Evolutionary conservation across 1,140 invertebrate genomes (phyloP), one percentile per base, ranked within the genome.

Genomic region (Conopomorpha cramerella): DNA sequence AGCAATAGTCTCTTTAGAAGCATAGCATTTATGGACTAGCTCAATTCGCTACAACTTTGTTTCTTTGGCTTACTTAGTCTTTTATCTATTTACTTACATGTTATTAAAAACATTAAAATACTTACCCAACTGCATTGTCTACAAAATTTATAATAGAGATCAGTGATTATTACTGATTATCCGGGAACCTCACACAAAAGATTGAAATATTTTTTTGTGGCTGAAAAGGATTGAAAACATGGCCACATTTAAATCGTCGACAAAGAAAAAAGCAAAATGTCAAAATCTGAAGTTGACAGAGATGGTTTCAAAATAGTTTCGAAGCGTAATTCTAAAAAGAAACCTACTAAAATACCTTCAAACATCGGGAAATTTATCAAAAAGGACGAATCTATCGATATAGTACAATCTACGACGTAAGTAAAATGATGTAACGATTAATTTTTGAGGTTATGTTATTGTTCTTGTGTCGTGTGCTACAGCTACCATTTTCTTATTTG

Each of bases 251-350:
- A 14, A 11, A 17, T 16, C 16, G 18, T 4, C 30, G 16, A 18
- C 33, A 28, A 39, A 35, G 31, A 49, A 33, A 45, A 39, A 63
- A 59, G 52, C 56, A 55, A 52, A 43, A 39, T 39, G 39, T 36
- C 31, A 14, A 34, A 54, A 18, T 10, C 19, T 1, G 15, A 30
- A 36, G 19, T 56, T 29, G 70, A 74, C 43, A 50, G 42, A 36
- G 66, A 74, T 58, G 66, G 70, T 35, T 74, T 74, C 60, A 48
- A 60, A 58, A 50, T 66, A 51, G 58, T 74, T 39, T 48, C 50
- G 3, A 68, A 68, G 49, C 55, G 59, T 17, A 49, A 40, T 43
- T 41, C 45, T 18, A 70, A 61, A 55, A 55, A 50, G 55, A 36
- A 61, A 39, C 55, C 60, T 10, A 35, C 16, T 7, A 47, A 51